Evolutionary conservation across 2,888 invertebrate species (phyloP).

Genomic region (Acutogordius australiensis): DNA sequence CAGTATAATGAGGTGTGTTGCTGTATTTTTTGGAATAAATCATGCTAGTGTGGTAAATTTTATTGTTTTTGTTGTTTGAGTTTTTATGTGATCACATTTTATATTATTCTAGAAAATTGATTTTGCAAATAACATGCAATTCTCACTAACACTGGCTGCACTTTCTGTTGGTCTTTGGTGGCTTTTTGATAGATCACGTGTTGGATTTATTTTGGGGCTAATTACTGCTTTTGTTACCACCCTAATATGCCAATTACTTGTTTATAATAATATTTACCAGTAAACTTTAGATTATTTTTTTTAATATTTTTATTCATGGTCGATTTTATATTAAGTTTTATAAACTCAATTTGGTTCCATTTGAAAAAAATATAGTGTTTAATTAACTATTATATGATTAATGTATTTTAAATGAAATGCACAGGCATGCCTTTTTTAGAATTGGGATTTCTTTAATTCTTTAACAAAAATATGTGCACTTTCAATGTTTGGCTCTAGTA

Average conservation of each 20-base stretch:
- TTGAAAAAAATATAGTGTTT: too few species aligned
- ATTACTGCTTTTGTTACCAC: constrained; percentile 24
- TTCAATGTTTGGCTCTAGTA: too few species aligned
- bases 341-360: too few species aligned
- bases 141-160: constrained; percentile 24
- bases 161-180: constrained; percentile 27
- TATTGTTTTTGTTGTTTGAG: background rate
- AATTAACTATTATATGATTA: too few species aligned
- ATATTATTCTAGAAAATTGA: constrained; percentile 24
- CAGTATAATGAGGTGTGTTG: constrained; percentile 26
- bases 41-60: constrained; percentile 27
- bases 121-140: constrained; percentile 25
- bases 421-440: too few species aligned
- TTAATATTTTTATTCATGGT: too few species aligned
- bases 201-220: constrained; percentile 26
- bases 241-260: constrained; percentile 24
- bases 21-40: constrained; percentile 27
- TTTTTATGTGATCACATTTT: background rate
- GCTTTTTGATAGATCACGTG: constrained; percentile 25
- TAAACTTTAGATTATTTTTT: too few species aligned
- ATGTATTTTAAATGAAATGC: too few species aligned
- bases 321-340: too few species aligned
- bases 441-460: too few species aligned
- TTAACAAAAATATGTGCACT: too few species aligned
- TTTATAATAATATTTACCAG: constrained; percentile 25